Percentiles rank a stretch among this genome's conserved stretches.
Evolutionary conservation across 2,888 invertebrate genomes (phyloP).

Genomic region (Theretra japonica): DNA sequence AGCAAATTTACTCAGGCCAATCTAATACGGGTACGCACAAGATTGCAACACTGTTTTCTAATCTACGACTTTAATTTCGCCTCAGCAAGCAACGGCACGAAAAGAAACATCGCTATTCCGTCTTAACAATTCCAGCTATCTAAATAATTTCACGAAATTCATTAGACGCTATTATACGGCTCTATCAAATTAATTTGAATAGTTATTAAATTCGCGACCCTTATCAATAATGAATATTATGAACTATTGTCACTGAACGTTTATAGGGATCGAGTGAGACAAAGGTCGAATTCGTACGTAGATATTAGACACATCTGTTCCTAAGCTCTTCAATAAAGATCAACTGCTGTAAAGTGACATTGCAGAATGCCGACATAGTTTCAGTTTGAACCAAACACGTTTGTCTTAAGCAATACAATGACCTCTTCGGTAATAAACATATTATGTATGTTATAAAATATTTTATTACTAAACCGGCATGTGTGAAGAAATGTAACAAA

Average conservation of each 20-base stretch:
- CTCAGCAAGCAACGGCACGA: constrained; percentile 43
- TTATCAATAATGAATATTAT: constrained; percentile 49
- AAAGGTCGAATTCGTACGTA: constrained; percentile 28
- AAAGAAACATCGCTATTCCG: constrained; percentile 33
- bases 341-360: constrained; percentile 32
- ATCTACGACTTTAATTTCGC: constrained; percentile 68
- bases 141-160: constrained; percentile 32
- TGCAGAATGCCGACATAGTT: constrained; percentile 4
- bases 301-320: constrained; percentile 34
- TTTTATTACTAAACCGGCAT: not conserved
- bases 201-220: constrained; percentile 44
- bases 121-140: constrained; percentile 32
- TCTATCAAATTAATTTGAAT: constrained; percentile 32
- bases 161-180: constrained; percentile 34
- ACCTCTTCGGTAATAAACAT: not conserved
- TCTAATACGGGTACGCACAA: constrained; percentile 66
- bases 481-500: not conserved
- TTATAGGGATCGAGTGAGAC: constrained; percentile 42
- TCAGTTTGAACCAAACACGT: not conserved
- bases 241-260: constrained; percentile 40
- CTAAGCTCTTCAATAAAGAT: constrained; percentile 35
- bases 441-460: not conserved
- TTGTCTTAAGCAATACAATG: not conserved
- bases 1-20: constrained; percentile 76
- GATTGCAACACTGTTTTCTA: constrained; percentile 60